Evolutionary conservation across 2,888 invertebrate species (phyloP), one percentile per base, ranked within the genome.

Genomic region (Ceriagrion tenellum): DNA sequence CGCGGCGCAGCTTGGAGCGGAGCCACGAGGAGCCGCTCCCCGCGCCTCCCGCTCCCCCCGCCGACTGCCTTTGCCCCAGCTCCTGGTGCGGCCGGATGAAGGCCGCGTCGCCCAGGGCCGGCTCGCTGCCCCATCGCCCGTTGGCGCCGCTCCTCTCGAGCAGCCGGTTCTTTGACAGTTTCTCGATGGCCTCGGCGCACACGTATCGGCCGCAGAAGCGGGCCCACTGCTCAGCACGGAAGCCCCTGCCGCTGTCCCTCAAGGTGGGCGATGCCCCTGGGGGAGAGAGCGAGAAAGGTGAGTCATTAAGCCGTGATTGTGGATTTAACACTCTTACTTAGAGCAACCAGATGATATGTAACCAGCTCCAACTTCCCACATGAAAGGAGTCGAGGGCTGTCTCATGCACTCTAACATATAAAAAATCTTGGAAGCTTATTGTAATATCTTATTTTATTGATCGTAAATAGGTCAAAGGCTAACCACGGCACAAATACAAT

Each of bases 161-260:
- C 2, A 98, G 97, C 95, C 97, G 97, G 96, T 97, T 97, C 95
- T 97, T 97, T 12, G 97, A 97, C 96, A 98, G 98, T 96, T 98
- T 98, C 96, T 98, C 98, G 96, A 98, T 98, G 96, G 98, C 97
- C 96, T 98, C 98, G 6, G 98, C 98, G 96, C 98, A 98, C 74
- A 98, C 97, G 96, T 98, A 97, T 90, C 98, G 97, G 23, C 98
- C 98, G 96, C 98, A 98, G 96, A 98, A 98, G 96, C 98, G 97
- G 1, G 98, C 98, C 98, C 98, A 98, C 96, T 98, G 98, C 96
- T 98, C 98, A 0, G 98, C 98, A 95, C 98, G 97, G 90, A 98
- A 97, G 26, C 98, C 98, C 93, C 98, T 97, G 0, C 98, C 98
- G 96, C 97, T 97, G 96, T 98, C 98, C 93, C 98, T 97, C 96